phyloP scores from a whole-genome alignment of 37 sponge, comb jelly and placozoan genomes.

The Cliona cf. orientalis region DNA sequence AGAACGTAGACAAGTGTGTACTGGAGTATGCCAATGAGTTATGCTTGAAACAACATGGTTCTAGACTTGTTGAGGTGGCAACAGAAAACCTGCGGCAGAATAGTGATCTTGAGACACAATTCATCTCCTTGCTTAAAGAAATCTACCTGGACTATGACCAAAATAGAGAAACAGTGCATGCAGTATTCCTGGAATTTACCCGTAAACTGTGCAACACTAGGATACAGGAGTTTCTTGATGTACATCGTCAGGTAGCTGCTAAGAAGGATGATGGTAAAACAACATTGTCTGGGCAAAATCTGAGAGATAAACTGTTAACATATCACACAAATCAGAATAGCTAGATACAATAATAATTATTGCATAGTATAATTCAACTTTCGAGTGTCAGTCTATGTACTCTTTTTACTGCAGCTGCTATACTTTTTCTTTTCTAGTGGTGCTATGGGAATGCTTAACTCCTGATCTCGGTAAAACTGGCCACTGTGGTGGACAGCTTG shows the following conservation, averaged over 20 bases:
- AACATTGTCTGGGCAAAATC: conserved; percentile 21
- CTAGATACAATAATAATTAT: too few relatives aligned
- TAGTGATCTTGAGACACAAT: neutral
- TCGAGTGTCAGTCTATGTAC: too few relatives aligned
- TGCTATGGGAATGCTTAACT: too few relatives aligned
- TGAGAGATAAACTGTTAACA: conserved; percentile 12
- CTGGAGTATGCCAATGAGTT: conserved; percentile 13
- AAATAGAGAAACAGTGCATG: too few relatives aligned
- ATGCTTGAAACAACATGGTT: conserved; percentile 3
- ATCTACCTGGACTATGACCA: neutral
- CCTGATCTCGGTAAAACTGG: conserved; percentile 6
- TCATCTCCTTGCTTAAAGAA: neutral
- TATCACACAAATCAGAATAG: neutral
- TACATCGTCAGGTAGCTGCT: conserved; percentile 5
- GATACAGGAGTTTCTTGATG: neutral
- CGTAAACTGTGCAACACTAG: conserved; percentile 16
- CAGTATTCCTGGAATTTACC: neutral
- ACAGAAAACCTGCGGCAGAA: neutral
- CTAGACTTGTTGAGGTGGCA: neutral
- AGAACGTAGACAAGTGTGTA: neutral
- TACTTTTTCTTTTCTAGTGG: too few relatives aligned
- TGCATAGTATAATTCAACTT: too few relatives aligned
- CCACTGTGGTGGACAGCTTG: conserved; percentile 30
- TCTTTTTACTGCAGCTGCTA: too few relatives aligned
- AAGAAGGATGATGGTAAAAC: neutral